Conservation (phyloP, 2,888 invertebrate species). For the Halocaridina rubra region DNA sequence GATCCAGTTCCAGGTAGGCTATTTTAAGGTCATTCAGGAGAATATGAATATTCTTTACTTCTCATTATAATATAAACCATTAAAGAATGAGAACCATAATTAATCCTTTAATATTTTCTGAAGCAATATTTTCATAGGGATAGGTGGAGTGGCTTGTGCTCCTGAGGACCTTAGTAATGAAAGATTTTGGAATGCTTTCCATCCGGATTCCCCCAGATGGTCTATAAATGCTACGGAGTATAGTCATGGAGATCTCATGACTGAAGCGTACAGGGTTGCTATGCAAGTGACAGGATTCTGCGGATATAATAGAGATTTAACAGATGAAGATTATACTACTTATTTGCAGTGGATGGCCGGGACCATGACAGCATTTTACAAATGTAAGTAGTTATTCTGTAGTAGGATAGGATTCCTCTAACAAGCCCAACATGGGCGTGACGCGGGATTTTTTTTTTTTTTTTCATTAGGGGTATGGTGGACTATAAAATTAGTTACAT, state of each 20-base stretch:
- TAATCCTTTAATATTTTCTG: too few species aligned
- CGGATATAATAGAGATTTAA: background rate
- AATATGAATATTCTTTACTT: too few species aligned
- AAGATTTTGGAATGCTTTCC: conserved; percentile 65
- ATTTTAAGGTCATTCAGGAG: too few species aligned
- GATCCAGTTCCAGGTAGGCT: conserved; percentile 56
- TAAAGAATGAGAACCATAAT: too few species aligned
- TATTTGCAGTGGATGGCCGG: conserved; percentile 20
- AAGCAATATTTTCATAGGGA: too few species aligned
- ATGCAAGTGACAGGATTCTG: background rate
- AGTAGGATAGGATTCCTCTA: too few species aligned
- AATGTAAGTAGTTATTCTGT: too few species aligned
- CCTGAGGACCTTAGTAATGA: conserved; percentile 64
- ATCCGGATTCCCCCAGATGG: conserved; percentile 63
- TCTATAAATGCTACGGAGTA: conserved; percentile 64
- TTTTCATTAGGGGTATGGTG: too few species aligned
- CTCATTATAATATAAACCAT: too few species aligned
- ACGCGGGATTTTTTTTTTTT: too few species aligned
- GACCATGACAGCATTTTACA: conserved; percentile 2
- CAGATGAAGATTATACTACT: background rate
- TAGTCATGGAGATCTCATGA: conserved; percentile 65
- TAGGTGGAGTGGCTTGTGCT: conserved; percentile 61
- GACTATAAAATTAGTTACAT: too few species aligned
- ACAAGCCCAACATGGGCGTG: too few species aligned
- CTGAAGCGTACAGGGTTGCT: conserved; percentile 55